Percentiles rank a stretch among this genome's conserved stretches.
These are phyloP conservation scores for Phalloptychus januarius DNA, from an alignment of 2,797 vertebrate genomes.

Conservation along the genomic window DNA sequence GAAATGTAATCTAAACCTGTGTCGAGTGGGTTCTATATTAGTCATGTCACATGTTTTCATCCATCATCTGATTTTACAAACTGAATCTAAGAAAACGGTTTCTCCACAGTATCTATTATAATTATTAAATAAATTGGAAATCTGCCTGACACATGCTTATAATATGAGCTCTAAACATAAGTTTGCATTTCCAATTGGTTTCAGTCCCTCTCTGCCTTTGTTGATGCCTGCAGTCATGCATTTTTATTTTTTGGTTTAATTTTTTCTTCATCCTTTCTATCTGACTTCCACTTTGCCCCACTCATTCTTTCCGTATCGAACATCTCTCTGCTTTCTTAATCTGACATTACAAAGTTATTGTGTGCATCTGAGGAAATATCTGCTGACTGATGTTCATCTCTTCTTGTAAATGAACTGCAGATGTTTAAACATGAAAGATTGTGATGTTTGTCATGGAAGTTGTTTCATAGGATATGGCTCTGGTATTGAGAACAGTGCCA, in stretches of 20 bases:
- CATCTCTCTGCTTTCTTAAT: slow-evolving; percentile 14
- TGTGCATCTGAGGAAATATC: slow-evolving; percentile 8
- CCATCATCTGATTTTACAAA: slow-evolving; percentile 24
- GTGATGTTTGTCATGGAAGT: slow-evolving; percentile 30
- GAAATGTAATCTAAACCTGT: neutral
- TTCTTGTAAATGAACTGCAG: slow-evolving; percentile 39
- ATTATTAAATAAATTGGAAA: slow-evolving; percentile 26
- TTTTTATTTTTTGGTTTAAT: slow-evolving; percentile 23
- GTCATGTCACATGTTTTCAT: slow-evolving; percentile 6
- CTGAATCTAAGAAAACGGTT: slow-evolving; percentile 9
- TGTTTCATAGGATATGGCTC: slow-evolving; percentile 34
- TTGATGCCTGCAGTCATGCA: slow-evolving; percentile 58
- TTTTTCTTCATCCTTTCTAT: slow-evolving; percentile 46
- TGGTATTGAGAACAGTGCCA: slow-evolving; percentile 26
- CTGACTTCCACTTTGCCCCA: slow-evolving; percentile 27
- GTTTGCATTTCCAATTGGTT: slow-evolving; percentile 64
- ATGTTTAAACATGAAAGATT: slow-evolving; percentile 41
- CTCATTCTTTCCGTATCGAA: slow-evolving; percentile 29
- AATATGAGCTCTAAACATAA: slow-evolving; percentile 35
- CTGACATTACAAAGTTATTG: slow-evolving; percentile 3
- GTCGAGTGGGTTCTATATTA: neutral
- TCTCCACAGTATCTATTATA: slow-evolving; percentile 33
- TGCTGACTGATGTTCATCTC: slow-evolving; percentile 17
- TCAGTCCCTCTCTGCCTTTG: slow-evolving; percentile 44
- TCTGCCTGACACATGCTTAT: slow-evolving; percentile 39